These are phyloP conservation scores for Equus przewalskii DNA, from an alignment of 2,113 vertebrate species.

Conservation along the genomic window DNA sequence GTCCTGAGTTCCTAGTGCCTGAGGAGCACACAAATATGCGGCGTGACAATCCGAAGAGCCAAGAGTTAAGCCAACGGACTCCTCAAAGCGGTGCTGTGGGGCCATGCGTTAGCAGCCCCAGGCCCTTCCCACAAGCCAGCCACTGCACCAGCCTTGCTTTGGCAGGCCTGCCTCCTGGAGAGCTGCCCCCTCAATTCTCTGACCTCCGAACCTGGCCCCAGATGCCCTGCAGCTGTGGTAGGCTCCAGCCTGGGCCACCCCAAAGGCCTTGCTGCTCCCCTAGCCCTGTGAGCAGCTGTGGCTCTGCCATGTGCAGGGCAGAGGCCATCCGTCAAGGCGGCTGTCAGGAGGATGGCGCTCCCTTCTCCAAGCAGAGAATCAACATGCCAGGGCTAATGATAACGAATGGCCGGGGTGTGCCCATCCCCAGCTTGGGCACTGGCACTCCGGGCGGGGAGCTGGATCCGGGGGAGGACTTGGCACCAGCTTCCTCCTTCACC, in stretches of 20 bases:
- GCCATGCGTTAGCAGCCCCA: accelerated
- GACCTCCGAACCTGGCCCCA: not conserved
- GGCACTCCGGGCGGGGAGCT: constrained; percentile 2
- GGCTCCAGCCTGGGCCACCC: not conserved
- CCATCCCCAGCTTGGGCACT: not conserved
- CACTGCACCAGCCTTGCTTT: accelerated
- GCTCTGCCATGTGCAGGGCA: not conserved
- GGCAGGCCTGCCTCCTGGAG: not conserved
- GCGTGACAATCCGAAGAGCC: accelerated
- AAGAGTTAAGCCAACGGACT: not conserved
- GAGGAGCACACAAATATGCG: not conserved
- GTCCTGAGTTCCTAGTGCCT: not conserved
- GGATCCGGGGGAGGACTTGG: not conserved
- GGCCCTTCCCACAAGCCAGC: accelerated
- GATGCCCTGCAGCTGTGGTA: not conserved
- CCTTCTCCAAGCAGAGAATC: constrained; percentile 83
- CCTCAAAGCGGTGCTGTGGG: accelerated
- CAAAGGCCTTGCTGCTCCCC: accelerated
- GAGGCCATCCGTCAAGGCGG: constrained; percentile 21
- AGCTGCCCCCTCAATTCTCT: not conserved
- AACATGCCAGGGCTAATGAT: constrained; percentile 86
- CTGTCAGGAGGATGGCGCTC: constrained; percentile 67
- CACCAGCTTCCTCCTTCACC: not conserved
- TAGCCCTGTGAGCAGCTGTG: not conserved
- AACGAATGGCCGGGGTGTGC: constrained; percentile 70